These are phyloP conservation scores for Oncorhynchus clarkii DNA, from an alignment of 2,113 vertebrate species.

Conservation along the genomic window DNA sequence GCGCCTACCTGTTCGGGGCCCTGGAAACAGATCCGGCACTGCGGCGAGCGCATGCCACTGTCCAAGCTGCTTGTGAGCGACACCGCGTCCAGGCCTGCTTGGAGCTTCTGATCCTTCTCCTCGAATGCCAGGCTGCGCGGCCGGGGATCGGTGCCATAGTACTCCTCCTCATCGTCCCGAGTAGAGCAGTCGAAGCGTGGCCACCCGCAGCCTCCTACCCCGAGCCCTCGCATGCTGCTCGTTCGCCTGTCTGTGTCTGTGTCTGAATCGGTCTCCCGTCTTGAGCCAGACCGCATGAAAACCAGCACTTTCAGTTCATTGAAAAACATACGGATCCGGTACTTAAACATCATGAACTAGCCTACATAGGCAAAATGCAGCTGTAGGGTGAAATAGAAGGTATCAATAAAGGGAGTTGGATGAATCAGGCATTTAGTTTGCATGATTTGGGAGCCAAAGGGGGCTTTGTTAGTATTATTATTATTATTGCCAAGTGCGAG, in stretches of 20 bases:
- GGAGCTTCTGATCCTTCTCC: slow-evolving; percentile 65
- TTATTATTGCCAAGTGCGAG: slow-evolving; percentile 2
- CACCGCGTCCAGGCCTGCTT: slow-evolving; percentile 74
- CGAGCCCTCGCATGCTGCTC: slow-evolving; percentile 65
- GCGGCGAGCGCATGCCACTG: slow-evolving; percentile 78
- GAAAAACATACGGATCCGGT: slow-evolving; percentile 83
- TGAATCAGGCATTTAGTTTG: slow-evolving; percentile 1
- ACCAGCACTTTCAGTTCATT: slow-evolving; percentile 87
- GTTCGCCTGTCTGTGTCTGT: slow-evolving; percentile 57
- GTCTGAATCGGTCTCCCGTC: slow-evolving; percentile 75
- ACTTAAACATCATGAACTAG: slow-evolving; percentile 81
- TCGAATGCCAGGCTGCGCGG: slow-evolving; percentile 70
- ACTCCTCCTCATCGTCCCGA: slow-evolving; percentile 74
- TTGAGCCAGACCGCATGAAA: slow-evolving; percentile 77
- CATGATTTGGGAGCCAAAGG: slow-evolving; percentile 2
- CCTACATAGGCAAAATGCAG: slow-evolving; percentile 29
- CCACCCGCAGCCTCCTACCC: slow-evolving; percentile 77
- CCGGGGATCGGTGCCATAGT: slow-evolving; percentile 71
- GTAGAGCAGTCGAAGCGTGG: slow-evolving; percentile 69
- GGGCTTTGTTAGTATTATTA: slow-evolving; percentile 11
- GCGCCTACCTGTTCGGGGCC: slow-evolving; percentile 82
- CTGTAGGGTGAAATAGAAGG: slow-evolving; percentile 17
- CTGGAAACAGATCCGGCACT: slow-evolving; percentile 89
- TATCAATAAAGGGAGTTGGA: neutral
- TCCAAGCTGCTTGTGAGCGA: slow-evolving; percentile 82